phyloP scores from a whole-genome alignment of 2,888 invertebrate species.

The Drosophila monieri region DNA sequence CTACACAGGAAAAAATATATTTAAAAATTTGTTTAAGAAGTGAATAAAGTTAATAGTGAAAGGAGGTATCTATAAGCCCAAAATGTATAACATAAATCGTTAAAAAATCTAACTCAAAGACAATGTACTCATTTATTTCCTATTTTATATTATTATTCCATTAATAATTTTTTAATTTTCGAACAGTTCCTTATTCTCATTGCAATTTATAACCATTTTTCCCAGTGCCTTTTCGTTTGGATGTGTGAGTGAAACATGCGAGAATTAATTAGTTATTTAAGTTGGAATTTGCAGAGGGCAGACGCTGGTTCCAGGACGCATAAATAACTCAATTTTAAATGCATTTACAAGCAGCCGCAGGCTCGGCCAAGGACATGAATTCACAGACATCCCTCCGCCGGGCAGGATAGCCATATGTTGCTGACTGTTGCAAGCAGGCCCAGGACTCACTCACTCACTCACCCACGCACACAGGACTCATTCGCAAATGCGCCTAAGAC shows the following conservation, averaged over 20 bases:
- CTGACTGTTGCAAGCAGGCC: constrained; percentile 61
- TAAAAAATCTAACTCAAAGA: too few relatives aligned
- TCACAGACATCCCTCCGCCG: constrained; percentile 43
- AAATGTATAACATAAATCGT: background rate
- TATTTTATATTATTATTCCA: too few relatives aligned
- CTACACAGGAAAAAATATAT: background rate
- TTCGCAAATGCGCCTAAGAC: constrained; percentile 46
- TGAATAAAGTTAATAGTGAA: background rate
- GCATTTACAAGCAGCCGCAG: constrained; percentile 59
- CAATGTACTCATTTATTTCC: too few relatives aligned
- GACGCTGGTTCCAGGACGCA: constrained; percentile 44
- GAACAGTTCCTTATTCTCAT: too few relatives aligned
- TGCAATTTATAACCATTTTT: background rate
- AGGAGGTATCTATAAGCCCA: background rate
- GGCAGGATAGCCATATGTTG: constrained; percentile 55
- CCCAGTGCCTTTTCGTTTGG: background rate
- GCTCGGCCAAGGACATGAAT: constrained; percentile 51
- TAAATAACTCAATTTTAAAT: constrained; percentile 81
- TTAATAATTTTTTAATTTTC: too few relatives aligned
- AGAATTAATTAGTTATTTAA: constrained; percentile 79
- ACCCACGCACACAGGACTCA: background rate
- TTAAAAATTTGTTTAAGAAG: background rate
- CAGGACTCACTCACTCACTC: constrained; percentile 7
- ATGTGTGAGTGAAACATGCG: constrained; percentile 58
- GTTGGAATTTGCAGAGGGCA: constrained; percentile 62